Percentiles rank a stretch among this genome's conserved stretches.
phyloP scores from a whole-genome alignment of 2,888 invertebrate genomes.

The Kuschelorhynchus macadamiae region DNA sequence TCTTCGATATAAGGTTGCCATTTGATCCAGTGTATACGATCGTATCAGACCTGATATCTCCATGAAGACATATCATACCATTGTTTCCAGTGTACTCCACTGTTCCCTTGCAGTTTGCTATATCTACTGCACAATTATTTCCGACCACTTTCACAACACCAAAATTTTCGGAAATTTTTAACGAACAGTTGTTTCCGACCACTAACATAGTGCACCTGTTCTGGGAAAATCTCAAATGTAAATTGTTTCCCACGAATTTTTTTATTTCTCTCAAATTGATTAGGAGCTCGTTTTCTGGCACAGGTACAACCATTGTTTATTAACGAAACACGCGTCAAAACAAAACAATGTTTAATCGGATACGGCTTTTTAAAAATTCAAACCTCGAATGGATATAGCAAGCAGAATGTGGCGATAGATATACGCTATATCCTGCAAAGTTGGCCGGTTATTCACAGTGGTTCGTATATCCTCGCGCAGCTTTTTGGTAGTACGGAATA shows the following conservation, averaged over 20 bases:
- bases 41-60: conserved; percentile 20
- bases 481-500: too few relatives aligned
- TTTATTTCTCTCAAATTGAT: conserved; percentile 16
- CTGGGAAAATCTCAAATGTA: conserved; percentile 34
- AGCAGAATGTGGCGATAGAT: conserved; percentile 13
- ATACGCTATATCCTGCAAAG: conserved; percentile 17
- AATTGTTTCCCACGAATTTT: conserved; percentile 49
- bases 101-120: conserved; percentile 46
- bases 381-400: conserved; percentile 15
- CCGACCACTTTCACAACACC: conserved; percentile 49
- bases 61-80: conserved; percentile 39
- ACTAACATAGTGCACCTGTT: conserved; percentile 38
- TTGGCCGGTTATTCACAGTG: conserved; percentile 22
- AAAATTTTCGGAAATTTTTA: conserved; percentile 42
- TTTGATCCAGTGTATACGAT: conserved; percentile 44
- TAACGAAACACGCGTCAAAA: neutral
- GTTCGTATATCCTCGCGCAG: conserved; percentile 16
- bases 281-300: neutral
- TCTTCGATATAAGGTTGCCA: conserved; percentile 4
- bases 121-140: conserved; percentile 43
- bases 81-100: conserved; percentile 52
- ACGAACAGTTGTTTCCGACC: conserved; percentile 50
- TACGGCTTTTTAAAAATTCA: conserved; percentile 7
- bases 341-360: neutral
- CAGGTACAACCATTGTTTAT: conserved; percentile 40